Evolutionary conservation across 2,797 vertebrate genomes (phyloP), one percentile per base, ranked within the genome.

Genomic region (Xenopus petersii): DNA sequence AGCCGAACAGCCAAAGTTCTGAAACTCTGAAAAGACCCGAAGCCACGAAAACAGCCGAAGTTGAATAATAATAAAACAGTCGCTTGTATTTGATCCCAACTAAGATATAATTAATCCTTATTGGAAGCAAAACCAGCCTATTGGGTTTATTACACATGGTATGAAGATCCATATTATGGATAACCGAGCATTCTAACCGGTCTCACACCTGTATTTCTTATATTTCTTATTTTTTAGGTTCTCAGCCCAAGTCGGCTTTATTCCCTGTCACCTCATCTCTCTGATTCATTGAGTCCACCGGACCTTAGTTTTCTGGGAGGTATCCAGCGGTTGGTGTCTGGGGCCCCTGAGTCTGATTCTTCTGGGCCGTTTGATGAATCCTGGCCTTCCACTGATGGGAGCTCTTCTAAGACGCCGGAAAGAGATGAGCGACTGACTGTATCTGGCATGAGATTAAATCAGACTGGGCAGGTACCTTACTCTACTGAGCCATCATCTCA

Each of bases 311-410:
- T 71, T 16, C 30, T 73, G 47, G 78, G 76, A 16, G 84, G 73
- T 54, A 60, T 56, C 36, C 64, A 79, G 13, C 36, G 33, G 33
- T 11, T 26, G 36, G 70, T 80, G n/a, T 67, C 67, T 9, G 3
- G 46, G 69, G 54, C 62, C 62, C 64, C 76, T 0, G 76, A 82
- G 54, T 74, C 73, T 0, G 81, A 83, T 24, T 79, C 71, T 63
- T 75, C 83, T 21, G 84, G 84, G 61, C 84, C 75, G 62, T 92
- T 86, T 73, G 78, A 85, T 15, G 91, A 93, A 63, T 91, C 87
- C n/a, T 93, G 94, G 93, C 88, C 91, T 7, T 92, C 90, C 12
- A 86, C 86, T 4, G 93, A 93, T 15, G 77, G 64, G 30, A 87
- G 81, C 66, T 80, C 84, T 33, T 81, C 82, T 6, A 71, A 73